Evolutionary conservation across 2,113 vertebrate genomes (phyloP).

Genomic region (Guaruba guarouba): DNA sequence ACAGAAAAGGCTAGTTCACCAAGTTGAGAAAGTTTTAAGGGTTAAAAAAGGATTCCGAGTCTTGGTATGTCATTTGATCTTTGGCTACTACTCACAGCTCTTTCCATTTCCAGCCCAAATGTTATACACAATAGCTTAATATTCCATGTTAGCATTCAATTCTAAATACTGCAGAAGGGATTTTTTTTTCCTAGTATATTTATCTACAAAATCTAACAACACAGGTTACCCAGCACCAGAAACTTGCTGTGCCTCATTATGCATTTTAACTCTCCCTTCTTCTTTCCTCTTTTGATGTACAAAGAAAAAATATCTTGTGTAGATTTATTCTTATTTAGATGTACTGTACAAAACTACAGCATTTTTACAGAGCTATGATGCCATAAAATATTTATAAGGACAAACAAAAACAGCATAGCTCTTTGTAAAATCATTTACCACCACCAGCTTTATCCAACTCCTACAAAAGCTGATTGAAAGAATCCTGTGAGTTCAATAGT

Average conservation of each 20-base stretch:
- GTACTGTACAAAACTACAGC: background rate
- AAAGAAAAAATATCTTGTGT: background rate
- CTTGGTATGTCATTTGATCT: background rate
- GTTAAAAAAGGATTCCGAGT: background rate
- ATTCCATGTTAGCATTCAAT: background rate
- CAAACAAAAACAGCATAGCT: slow-evolving; percentile 18
- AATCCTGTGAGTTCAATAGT: background rate
- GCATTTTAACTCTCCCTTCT: background rate
- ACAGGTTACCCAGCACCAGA: background rate
- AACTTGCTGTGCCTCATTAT: slow-evolving; percentile 1
- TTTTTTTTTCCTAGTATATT: background rate
- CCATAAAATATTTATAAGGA: slow-evolving; percentile 35
- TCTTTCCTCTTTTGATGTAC: background rate
- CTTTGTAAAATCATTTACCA: slow-evolving; percentile 3
- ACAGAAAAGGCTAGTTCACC: background rate
- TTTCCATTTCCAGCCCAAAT: background rate
- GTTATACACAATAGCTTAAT: background rate
- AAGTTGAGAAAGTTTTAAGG: background rate
- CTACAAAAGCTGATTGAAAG: background rate
- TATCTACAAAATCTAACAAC: background rate
- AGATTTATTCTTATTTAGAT: background rate
- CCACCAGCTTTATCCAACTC: background rate
- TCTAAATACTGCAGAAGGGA: background rate
- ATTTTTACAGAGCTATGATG: background rate
- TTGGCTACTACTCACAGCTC: background rate